Percentiles rank a stretch among this genome's conserved stretches.
Evolutionary conservation across 2,113 vertebrate genomes (phyloP).

Genomic region (Noctilio leporinus): DNA sequence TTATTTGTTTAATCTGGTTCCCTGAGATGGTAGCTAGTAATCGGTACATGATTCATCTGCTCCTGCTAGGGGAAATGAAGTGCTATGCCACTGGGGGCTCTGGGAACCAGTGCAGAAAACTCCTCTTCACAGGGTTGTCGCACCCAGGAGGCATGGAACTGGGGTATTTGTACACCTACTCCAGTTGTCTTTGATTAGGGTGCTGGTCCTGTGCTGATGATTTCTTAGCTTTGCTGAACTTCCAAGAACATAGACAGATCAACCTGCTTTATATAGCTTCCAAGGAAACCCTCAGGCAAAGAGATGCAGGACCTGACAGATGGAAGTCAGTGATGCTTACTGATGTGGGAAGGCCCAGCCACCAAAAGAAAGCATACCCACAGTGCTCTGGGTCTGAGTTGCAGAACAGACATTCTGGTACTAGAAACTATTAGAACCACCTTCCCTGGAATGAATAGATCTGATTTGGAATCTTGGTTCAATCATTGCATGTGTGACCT

Average conservation of each 20-base stretch:
- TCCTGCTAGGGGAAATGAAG: background rate
- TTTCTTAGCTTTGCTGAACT: background rate
- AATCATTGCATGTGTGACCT: background rate
- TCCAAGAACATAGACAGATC: background rate
- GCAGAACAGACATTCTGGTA: accelerated
- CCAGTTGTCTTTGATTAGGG: background rate
- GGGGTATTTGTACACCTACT: background rate
- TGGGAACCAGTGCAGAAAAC: background rate
- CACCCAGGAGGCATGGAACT: background rate
- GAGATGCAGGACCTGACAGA: background rate
- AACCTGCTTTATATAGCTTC: background rate
- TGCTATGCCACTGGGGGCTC: background rate
- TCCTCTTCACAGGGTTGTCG: accelerated
- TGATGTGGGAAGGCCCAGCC: background rate
- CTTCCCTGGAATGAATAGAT: background rate
- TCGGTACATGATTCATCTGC: background rate
- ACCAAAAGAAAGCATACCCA: accelerated
- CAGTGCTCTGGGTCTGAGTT: background rate
- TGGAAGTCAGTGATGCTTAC: no score
- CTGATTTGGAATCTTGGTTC: background rate
- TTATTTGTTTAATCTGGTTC: background rate
- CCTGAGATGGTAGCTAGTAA: background rate
- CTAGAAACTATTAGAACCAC: background rate
- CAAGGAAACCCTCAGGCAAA: background rate
- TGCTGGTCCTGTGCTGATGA: no score